Evolutionary conservation across 2,888 invertebrate genomes (phyloP).

Genomic region (Tenthredo notha): DNA sequence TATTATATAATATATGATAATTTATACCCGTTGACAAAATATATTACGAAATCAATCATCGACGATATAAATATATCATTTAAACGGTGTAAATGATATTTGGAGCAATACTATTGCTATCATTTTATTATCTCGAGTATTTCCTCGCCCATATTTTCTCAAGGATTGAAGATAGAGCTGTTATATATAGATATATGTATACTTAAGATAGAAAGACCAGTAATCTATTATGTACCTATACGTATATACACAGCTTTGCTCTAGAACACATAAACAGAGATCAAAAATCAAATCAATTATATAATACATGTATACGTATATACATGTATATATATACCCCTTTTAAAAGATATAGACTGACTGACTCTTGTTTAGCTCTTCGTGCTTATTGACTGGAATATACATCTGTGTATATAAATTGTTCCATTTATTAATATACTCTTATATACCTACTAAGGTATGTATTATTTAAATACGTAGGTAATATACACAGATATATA

Average conservation of each 20-base stretch:
- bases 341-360: not conserved
- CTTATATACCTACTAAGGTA: not conserved
- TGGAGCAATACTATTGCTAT: not conserved
- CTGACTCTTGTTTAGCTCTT: constrained; percentile 8
- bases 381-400: not conserved
- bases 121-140: constrained; percentile 7
- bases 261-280: not conserved
- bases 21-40: not conserved
- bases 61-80: not conserved
- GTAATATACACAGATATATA: not conserved
- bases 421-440: not conserved
- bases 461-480: not conserved
- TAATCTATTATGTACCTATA: not conserved
- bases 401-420: not conserved
- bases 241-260: not conserved
- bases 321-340: not conserved
- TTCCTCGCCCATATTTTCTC: constrained; percentile 5
- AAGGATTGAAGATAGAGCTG: not conserved
- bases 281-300: not conserved
- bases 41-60: not conserved
- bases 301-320: too few relatives aligned
- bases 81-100: not conserved
- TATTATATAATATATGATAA: not conserved
- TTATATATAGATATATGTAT: not conserved
- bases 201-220: not conserved